Conservation (phyloP, 2,113 vertebrate genomes). For the Carassius carassius region DNA sequence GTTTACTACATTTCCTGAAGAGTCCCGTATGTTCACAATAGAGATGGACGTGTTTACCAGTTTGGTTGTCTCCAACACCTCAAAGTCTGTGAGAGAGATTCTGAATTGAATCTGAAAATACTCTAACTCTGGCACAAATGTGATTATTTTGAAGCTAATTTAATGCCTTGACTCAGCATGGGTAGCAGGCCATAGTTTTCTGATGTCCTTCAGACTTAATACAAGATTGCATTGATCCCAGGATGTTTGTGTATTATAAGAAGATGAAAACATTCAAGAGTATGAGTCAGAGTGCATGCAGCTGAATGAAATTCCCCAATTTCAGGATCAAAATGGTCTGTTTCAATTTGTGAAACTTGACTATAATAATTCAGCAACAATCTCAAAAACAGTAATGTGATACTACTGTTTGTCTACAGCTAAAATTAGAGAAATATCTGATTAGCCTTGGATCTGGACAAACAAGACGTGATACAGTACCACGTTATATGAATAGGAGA, state of each 20-base stretch:
- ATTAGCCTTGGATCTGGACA: slow-evolving; percentile 41
- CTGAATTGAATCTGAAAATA: background rate
- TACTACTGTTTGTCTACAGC: background rate
- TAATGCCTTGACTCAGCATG: background rate
- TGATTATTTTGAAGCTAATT: background rate
- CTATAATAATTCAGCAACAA: background rate
- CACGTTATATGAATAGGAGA: slow-evolving; percentile 74
- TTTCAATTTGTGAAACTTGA: background rate
- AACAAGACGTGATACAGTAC: slow-evolving; percentile 68
- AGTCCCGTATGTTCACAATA: background rate
- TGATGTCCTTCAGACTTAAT: background rate
- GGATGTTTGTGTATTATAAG: background rate
- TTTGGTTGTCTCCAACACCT: background rate
- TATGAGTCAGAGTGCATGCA: background rate
- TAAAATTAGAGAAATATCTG: background rate
- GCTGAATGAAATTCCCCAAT: background rate
- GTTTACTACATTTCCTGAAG: background rate
- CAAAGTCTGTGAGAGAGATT: background rate
- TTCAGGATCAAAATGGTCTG: too few species aligned
- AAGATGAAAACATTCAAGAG: background rate
- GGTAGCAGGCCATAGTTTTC: background rate
- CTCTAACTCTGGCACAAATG: background rate
- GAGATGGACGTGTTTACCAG: slow-evolving; percentile 21
- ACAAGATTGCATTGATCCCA: background rate
- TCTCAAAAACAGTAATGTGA: background rate